These are phyloP conservation scores for Pristionchus arcanus DNA, from an alignment of 2,888 invertebrate species.

Conservation along the genomic window DNA sequence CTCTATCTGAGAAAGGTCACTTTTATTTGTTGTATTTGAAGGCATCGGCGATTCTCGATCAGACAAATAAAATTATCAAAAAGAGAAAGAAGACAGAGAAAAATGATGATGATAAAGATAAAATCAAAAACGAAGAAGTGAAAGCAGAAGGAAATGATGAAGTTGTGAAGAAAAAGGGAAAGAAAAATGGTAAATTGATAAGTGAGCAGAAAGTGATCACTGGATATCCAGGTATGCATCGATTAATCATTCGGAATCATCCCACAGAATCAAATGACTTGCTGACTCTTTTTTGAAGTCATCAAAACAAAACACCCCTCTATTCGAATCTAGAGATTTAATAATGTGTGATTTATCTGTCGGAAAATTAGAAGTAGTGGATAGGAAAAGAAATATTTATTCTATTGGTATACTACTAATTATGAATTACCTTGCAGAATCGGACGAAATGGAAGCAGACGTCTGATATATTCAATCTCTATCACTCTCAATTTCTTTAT, in stretches of 20 bases:
- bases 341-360: not conserved
- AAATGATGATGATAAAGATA: not conserved
- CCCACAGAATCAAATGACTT: not conserved
- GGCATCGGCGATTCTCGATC: slow-evolving; percentile 16
- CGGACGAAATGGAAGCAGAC: not conserved
- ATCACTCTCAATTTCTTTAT: not conserved
- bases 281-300: not conserved
- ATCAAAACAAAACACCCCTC: not conserved
- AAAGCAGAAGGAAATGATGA: not conserved
- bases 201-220: slow-evolving; percentile 28
- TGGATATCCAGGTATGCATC: slow-evolving; percentile 33
- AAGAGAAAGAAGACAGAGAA: slow-evolving; percentile 39
- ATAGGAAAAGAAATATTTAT: not conserved
- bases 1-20: not conserved
- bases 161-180: not conserved
- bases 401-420: not conserved
- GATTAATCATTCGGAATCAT: not conserved
- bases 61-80: not conserved
- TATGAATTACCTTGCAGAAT: not conserved
- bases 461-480: not conserved
- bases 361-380: not conserved
- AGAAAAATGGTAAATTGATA: not conserved
- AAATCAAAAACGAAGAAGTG: not conserved
- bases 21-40: not conserved
- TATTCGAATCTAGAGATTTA: no score